These are phyloP conservation scores for Lamellibrachia satsuma DNA, from an alignment of 2,888 invertebrate species.

Conservation along the genomic window DNA sequence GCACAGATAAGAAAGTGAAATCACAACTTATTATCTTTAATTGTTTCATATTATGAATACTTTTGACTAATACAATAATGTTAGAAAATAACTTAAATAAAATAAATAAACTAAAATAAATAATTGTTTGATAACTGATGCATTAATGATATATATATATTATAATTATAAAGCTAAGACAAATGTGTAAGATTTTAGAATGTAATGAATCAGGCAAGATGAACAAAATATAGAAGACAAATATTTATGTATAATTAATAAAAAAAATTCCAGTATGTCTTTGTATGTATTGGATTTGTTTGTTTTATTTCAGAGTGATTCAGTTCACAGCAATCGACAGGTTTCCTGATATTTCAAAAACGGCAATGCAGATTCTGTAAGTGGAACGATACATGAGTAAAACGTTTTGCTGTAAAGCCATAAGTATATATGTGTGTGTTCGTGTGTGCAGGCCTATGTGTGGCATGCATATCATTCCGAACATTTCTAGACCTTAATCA, in stretches of 20 bases:
- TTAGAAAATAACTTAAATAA: not conserved
- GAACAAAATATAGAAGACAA: not conserved
- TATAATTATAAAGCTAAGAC: no score
- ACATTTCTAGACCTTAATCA: no score
- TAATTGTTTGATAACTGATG: no score
- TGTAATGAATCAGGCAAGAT: no score
- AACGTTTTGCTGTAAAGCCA: not conserved
- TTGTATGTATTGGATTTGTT: not conserved
- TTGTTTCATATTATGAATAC: not conserved
- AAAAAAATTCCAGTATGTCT: not conserved
- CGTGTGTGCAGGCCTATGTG: not conserved
- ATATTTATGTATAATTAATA: not conserved
- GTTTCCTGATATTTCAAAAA: not conserved
- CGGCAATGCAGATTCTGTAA: not conserved
- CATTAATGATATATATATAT: no score
- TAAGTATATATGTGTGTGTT: not conserved
- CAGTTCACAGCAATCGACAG: constrained; percentile 4
- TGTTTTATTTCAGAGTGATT: not conserved
- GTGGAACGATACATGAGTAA: not conserved
- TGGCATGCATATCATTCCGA: not conserved
- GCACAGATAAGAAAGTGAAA: not conserved
- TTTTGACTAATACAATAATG: not conserved
- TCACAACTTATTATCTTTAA: not conserved
- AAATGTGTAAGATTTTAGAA: no score
- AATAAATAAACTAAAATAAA: no score